Base-by-base conservation (phyloP, 2,888 invertebrate species). In the Trachelus iudaicus region DNA sequence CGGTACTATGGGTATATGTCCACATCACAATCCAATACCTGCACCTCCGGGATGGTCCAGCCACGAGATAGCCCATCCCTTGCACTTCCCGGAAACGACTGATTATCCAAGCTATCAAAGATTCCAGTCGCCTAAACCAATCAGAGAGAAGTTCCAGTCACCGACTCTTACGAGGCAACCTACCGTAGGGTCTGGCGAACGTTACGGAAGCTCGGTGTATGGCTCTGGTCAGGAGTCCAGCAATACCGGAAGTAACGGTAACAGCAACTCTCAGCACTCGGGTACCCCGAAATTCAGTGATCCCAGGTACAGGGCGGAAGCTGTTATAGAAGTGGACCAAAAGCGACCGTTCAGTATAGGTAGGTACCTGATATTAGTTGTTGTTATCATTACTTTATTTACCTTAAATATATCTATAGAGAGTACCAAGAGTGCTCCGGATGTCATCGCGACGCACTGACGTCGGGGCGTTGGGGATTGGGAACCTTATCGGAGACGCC, bases 371-470 rank as follows among this genome's bases (percentile, higher is more conserved):
- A 23, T 56, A 6, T 6, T 40, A 56, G 9, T 56, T 40, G 23
- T 23, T 40, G 1, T 56, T 23, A 9, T 56, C 23, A 56, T 56
- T 56, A 23, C 0, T 23, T 23, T 9, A 56, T 0, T 56, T 56
- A 56, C 6, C 56, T 23, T 56, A 0, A 23, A 9, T 23, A 9
- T 56, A 23, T 23, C 6, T 23, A 23, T 56, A 79, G 95, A 97
- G 90, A 97, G 97, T 78, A 96, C 97, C 79, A 96, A 97, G 88
- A 97, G 97, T 78, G 97, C 97, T 1, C 97, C 97, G 75, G 97
- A 97, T 92, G 97, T 97, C 87, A 97, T 97, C 89, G 97, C 97
- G 87, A 95, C 95, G 81, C 95, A 95, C 94, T 95, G 95, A 95
- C 95, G 94, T 87, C 91, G 92, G 92, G 88, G 87, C 79, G 81